Evolutionary conservation across 2,797 vertebrate species (phyloP), one percentile per base, ranked within the genome.

Genomic region (Cheirogaleus major): DNA sequence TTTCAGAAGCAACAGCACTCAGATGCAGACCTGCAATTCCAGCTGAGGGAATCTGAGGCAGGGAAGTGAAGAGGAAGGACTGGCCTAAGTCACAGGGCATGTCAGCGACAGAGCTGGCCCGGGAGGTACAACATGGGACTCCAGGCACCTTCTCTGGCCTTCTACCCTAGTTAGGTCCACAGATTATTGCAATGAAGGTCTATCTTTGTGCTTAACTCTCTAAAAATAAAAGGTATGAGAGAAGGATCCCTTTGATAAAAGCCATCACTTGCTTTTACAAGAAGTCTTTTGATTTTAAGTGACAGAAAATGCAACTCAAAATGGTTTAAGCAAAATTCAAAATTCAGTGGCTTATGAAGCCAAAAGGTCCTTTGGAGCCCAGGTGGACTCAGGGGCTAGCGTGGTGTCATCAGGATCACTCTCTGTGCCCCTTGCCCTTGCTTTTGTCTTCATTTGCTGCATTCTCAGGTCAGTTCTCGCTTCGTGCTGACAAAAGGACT

Each of bases 281-380:
- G 50, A 18, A 50, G 23, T 61, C 41, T 88, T 55, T 55, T 52
- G 7, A 61, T n/a, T 87, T 88, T 75, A 63, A 13, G 11, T 52
- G 27, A 85, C 38, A 50, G 32, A 73, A 76, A 69, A 80, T 27
- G 35, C 30, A 84, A 27, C 23, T 82, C 81, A 69, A 67, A 63
- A 80, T 0, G 27, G 23, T 23, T 57, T 57, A 55, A 30, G 43
- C 20, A 67, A 61, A 90, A 38, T 23, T 30, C 8, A 27, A 59
- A 83, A 52, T 4, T 18, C 48, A 25, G 1, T 35, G 23, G 32
- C 86, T 83, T 20, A 7, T 15, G 13, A 30, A 70, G 55, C 80
- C 65, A n/a, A n/a, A 48, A 25, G 7, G n/a, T 7, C 27, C 9
- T 1, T 4, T 5, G 12, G 52, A 69, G 52, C 10, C 79, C 30